Base-by-base conservation (phyloP, 2,797 vertebrate genomes). In the Amniataba percoides region DNA sequence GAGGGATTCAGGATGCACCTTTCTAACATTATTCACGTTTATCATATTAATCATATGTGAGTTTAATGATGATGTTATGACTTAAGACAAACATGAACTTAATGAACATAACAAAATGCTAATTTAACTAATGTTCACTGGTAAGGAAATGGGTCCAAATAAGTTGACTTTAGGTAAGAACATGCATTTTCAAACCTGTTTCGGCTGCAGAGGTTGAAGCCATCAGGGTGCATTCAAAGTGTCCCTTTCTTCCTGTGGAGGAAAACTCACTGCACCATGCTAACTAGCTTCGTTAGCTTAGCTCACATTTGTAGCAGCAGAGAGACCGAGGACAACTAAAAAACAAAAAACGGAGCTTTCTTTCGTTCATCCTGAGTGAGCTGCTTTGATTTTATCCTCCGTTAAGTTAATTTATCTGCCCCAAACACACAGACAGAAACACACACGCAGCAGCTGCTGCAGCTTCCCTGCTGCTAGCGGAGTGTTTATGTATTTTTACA, bases 191-290 rank as follows among this genome's bases (percentile, higher is more conserved):
- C 83, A 74, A 71, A 94, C 91, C 89, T 72, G 59, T 74, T 45
- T 43, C 74, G 67, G 0, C 51, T 57, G 77, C 55, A 82, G 82
- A 89, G 11, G 75, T 8, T 73, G 90, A 87, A 75, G 83, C 88
- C 92, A 94, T 93, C 60, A 8, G 31, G 49, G 59, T 2, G 3
- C 66, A 78, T 45, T 9, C n/a, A n/a, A 5, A 42, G 18, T n/a
- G 11, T 55, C n/a, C 12, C 60, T 48, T 46, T 73, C 52, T 31
- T 40, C 7, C 25, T 62, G 15, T 52, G 25, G 25, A 77, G 57
- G n/a, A 76, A 15, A 66, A 42, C 14, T 82, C 59, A 56, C 48
- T 31, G 51, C 61, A 75, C 71, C 82, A 56, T 64, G 71, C 52
- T 83, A 65, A 76, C 83, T 71, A 76, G 21, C 80, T 74, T 16